A percentile compares a stretch with the other conserved stretches of the same genome.
Conservation (phyloP, 2,113 vertebrate species). For the Corapipo altera region DNA sequence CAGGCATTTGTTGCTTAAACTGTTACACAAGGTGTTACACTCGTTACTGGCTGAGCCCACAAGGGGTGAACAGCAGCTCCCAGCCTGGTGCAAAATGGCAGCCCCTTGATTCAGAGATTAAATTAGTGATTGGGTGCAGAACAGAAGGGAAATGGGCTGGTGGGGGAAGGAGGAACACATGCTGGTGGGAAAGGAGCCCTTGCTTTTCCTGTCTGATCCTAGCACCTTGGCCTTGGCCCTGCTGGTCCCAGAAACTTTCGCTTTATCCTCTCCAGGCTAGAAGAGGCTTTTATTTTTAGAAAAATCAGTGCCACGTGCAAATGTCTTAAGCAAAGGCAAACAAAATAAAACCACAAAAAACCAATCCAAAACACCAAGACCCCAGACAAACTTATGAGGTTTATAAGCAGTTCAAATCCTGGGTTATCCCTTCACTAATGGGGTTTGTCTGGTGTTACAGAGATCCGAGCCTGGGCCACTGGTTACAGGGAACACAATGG, state of each 20-base stretch:
- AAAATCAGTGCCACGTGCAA: not conserved
- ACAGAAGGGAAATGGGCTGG: not conserved
- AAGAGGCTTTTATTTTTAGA: not conserved
- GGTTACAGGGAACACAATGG: constrained; percentile 35
- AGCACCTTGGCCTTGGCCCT: not conserved
- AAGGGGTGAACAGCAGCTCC: not conserved
- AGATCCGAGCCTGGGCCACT: not conserved
- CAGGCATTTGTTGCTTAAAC: not conserved
- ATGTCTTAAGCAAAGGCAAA: not conserved
- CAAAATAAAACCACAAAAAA: not conserved
- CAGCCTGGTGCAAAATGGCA: not conserved
- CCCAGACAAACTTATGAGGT: not conserved
- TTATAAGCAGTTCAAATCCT: not conserved
- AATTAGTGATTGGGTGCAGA: not conserved
- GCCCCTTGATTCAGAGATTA: not conserved
- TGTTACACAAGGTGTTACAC: not conserved
- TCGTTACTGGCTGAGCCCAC: not conserved
- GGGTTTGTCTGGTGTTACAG: not conserved
- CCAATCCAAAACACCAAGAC: not conserved
- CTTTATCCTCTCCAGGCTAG: not conserved
- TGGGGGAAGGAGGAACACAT: not conserved
- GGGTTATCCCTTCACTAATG: not conserved
- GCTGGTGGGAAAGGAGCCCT: constrained; percentile 38
- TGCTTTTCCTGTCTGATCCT: not conserved
- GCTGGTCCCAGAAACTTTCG: not conserved